These are phyloP conservation scores for Odontesthes bonariensis DNA, from an alignment of 2,113 vertebrate genomes.

Conservation along the genomic window DNA sequence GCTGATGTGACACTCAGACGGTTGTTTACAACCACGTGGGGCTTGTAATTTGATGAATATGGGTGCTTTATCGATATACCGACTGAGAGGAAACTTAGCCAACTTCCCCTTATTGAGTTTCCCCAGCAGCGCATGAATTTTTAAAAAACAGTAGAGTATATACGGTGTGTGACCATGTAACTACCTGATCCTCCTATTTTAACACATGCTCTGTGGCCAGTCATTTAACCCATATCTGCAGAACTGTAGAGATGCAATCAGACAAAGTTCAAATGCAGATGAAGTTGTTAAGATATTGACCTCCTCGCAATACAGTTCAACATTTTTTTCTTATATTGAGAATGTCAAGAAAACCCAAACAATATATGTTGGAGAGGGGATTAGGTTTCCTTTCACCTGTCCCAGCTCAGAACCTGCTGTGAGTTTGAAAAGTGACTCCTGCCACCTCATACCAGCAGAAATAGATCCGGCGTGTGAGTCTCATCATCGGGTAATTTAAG, in stretches of 20 bases:
- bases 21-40: neutral
- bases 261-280: neutral
- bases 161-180: neutral
- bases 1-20: conserved; percentile 15
- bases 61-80: conserved; percentile 56
- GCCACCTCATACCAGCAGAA: conserved; percentile 21
- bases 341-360: conserved; percentile 33
- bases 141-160: conserved; percentile 39
- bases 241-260: neutral
- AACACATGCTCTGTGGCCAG: neutral
- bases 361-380: neutral
- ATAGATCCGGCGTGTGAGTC: conserved; percentile 15
- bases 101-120: conserved; percentile 59
- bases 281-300: neutral
- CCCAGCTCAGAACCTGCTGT: neutral
- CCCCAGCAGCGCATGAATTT: conserved; percentile 59
- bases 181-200: neutral
- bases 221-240: neutral
- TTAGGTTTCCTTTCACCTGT: conserved; percentile 44
- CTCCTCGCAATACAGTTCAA: neutral
- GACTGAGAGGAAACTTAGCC: conserved; percentile 41
- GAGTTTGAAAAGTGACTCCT: conserved; percentile 46
- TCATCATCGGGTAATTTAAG: conserved; percentile 11
- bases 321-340: conserved; percentile 13
- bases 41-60: conserved; percentile 61